Evolutionary conservation across 1,140 invertebrate species (phyloP).

Genomic region (Pinna nobilis): DNA sequence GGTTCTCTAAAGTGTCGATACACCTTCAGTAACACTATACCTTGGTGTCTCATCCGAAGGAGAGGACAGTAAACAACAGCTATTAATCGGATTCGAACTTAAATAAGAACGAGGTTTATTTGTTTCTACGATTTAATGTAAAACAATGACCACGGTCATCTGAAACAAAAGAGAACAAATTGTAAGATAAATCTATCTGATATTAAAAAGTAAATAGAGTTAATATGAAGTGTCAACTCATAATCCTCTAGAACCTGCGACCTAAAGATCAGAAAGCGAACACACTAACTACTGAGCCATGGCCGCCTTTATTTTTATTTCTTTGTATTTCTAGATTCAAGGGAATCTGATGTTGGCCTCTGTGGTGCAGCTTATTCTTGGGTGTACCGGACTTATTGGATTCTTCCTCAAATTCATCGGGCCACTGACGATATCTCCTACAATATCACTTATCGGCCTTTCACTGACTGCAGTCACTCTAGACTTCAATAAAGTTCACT

Average conservation of each 20-base stretch:
- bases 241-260: background rate
- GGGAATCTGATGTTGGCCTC: constrained; percentile 89
- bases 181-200: too few relatives aligned
- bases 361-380: constrained; percentile 84
- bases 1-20: too few relatives aligned
- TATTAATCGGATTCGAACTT: background rate
- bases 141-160: too few relatives aligned
- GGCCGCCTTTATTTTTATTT: too few relatives aligned
- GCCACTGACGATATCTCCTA: constrained; percentile 63
- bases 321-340: constrained; percentile 76
- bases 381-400: constrained; percentile 76
- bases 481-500: constrained; percentile 84
- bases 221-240: too few relatives aligned
- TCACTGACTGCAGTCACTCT: constrained; percentile 87
- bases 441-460: constrained; percentile 74
- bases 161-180: too few relatives aligned
- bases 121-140: too few relatives aligned
- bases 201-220: too few relatives aligned
- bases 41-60: background rate
- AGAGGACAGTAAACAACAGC: background rate
- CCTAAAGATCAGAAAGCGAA: too few relatives aligned
- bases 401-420: constrained; percentile 68
- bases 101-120: too few relatives aligned
- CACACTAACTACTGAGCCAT: too few relatives aligned
- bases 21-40: too few relatives aligned